A percentile compares a stretch with the other conserved stretches of the same genome.
Evolutionary conservation across 2,113 vertebrate species (phyloP).

Genomic region (Cercocebus atys): DNA sequence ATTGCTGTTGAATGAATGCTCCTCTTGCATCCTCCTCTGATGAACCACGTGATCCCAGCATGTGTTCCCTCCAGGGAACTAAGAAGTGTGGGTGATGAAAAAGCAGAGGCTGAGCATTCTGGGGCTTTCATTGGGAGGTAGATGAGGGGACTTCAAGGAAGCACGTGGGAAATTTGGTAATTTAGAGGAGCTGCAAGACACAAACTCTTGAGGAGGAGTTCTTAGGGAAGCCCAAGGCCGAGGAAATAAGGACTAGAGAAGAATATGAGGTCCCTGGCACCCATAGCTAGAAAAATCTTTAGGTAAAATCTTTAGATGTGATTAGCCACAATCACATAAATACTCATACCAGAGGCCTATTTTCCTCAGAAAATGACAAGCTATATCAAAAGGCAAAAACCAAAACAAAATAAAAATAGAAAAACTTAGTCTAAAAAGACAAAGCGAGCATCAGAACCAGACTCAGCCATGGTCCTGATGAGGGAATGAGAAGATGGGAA

Average conservation of each 20-base stretch:
- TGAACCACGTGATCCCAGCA: too few relatives aligned
- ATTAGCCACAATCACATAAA: fast-evolving
- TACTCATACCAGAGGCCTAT: not conserved
- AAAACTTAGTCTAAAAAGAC: not conserved
- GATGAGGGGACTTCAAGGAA: not conserved
- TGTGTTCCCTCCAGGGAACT: fast-evolving
- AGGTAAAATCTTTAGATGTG: not conserved
- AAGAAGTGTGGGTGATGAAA: not conserved
- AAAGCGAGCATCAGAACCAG: not conserved
- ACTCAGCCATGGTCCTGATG: not conserved
- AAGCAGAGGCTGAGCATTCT: fast-evolving
- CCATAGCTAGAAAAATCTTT: not conserved
- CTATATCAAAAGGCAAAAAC: too few relatives aligned
- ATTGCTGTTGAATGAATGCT: not conserved
- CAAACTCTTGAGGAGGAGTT: not conserved
- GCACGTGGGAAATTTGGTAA: not conserved
- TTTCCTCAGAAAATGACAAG: not conserved
- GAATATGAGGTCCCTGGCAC: not conserved
- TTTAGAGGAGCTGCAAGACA: too few relatives aligned
- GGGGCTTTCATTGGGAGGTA: not conserved
- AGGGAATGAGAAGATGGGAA: not conserved
- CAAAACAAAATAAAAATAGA: not conserved
- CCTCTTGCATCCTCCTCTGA: not conserved
- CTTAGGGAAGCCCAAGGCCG: not conserved
- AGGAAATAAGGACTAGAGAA: not conserved